These are phyloP conservation scores for Orussus abietinus DNA, from an alignment of 1,140 invertebrate species.

Conservation along the genomic window DNA sequence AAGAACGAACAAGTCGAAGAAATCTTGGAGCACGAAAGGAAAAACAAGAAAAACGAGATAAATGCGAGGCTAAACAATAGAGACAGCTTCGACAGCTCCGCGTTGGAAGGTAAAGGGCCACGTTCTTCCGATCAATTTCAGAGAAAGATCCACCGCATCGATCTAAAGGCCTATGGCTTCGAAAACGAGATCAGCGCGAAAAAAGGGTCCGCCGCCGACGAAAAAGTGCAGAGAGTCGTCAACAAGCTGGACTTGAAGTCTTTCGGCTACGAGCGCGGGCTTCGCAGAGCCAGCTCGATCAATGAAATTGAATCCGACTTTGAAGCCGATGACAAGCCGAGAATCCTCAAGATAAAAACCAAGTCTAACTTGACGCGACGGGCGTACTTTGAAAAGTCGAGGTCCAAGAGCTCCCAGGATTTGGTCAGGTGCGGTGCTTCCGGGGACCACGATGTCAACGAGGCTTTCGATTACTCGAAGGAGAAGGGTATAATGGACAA, in stretches of 20 bases:
- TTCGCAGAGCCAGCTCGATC: slow-evolving; percentile 38
- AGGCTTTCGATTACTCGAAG: slow-evolving; percentile 19
- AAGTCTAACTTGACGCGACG: slow-evolving; percentile 32
- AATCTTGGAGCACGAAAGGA: slow-evolving; percentile 19
- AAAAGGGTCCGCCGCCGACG: slow-evolving; percentile 10
- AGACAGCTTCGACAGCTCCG: slow-evolving; percentile 14
- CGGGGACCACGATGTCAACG: slow-evolving; percentile 17
- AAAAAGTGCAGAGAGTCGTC: slow-evolving; percentile 24
- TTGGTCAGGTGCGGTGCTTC: slow-evolving; percentile 1
- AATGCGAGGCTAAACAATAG: slow-evolving; percentile 26
- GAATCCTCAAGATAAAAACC: slow-evolving; percentile 19
- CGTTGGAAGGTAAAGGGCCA: slow-evolving; percentile 15
- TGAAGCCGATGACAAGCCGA: slow-evolving; percentile 17
- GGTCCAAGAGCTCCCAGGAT: not conserved
- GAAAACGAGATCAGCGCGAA: slow-evolving; percentile 30
- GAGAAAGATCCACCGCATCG: slow-evolving; percentile 32
- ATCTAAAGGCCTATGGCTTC: slow-evolving; percentile 43
- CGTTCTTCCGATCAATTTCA: slow-evolving; percentile 20
- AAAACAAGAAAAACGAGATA: slow-evolving; percentile 28
- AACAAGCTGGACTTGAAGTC: slow-evolving; percentile 40
- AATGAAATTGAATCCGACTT: slow-evolving; percentile 32
- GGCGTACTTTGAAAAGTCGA: too few species aligned
- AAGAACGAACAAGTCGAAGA: slow-evolving; percentile 7
- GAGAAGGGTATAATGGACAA: slow-evolving; percentile 8
- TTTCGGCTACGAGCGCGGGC: slow-evolving; percentile 38